These are phyloP conservation scores for Sinella curviseta DNA, from an alignment of 1,140 invertebrate genomes.

Conservation along the genomic window DNA sequence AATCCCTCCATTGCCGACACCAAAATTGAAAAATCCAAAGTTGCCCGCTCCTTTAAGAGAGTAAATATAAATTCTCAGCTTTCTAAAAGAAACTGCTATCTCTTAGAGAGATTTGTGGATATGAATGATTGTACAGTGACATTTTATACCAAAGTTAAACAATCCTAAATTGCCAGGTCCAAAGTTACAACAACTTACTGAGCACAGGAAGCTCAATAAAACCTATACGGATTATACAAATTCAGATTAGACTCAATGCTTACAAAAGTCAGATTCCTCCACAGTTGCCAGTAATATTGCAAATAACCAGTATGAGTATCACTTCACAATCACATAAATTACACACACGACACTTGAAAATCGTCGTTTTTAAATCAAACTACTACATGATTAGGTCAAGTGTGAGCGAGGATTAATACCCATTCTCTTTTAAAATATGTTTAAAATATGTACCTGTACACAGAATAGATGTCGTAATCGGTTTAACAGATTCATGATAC, in stretches of 20 bases:
- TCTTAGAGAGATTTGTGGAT: background rate
- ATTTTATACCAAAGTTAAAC: constrained; percentile 4
- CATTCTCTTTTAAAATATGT: background rate
- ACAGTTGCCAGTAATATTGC: too few species aligned
- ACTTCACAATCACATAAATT: too few species aligned
- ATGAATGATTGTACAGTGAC: background rate
- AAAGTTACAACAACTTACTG: background rate
- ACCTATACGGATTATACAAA: background rate
- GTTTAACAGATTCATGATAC: background rate
- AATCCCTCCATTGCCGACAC: constrained; percentile 15
- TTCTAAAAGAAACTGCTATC: too few species aligned
- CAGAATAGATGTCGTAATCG: background rate
- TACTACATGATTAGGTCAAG: too few species aligned
- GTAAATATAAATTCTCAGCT: too few species aligned
- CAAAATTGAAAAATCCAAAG: background rate
- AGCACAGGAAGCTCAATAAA: background rate
- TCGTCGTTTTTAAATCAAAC: too few species aligned
- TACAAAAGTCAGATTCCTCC: too few species aligned
- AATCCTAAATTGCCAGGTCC: constrained; percentile 5
- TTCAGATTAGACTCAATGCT: too few species aligned
- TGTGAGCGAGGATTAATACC: too few species aligned
- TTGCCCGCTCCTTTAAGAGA: constrained; percentile 4
- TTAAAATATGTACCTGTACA: background rate
- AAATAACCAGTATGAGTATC: too few species aligned
- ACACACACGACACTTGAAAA: too few species aligned